Evolutionary conservation across 2,888 invertebrate species (phyloP).

Genomic region (Hemithea aestivaria): DNA sequence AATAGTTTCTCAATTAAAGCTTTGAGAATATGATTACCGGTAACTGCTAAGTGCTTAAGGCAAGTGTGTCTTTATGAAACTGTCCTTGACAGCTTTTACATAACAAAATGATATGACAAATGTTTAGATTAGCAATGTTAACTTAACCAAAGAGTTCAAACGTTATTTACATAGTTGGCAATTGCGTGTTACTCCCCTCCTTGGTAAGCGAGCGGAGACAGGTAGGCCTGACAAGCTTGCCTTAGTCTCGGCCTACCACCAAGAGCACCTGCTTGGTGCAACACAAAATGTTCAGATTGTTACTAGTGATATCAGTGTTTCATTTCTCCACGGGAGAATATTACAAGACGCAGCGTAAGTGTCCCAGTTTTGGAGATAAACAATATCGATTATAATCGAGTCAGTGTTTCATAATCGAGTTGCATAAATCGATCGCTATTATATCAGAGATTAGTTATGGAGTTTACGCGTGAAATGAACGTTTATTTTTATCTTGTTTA

Average conservation of each 20-base stretch:
- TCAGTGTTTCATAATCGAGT: conserved; percentile 36
- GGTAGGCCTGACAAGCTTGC: conserved; percentile 43
- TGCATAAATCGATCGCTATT: conserved; percentile 43
- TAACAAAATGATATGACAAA: conserved; percentile 23
- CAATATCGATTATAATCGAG: conserved; percentile 13
- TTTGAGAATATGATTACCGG: too few species aligned
- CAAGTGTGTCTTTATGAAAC: conserved; percentile 1
- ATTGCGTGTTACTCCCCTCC: conserved; percentile 70
- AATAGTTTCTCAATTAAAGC: too few species aligned
- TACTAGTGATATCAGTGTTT: conserved; percentile 62
- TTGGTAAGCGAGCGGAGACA: conserved; percentile 46
- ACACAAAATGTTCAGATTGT: conserved; percentile 60
- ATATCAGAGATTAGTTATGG: conserved; percentile 34
- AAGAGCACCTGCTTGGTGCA: conserved; percentile 57
- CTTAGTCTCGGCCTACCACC: conserved; percentile 61
- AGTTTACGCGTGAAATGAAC: conserved; percentile 21
- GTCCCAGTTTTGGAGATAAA: conserved; percentile 26
- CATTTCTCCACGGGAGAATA: conserved; percentile 54
- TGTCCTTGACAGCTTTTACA: conserved; percentile 16
- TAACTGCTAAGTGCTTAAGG: too few species aligned
- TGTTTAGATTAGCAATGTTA: conserved; percentile 44
- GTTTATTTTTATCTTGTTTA: neutral
- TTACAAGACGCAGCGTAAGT: conserved; percentile 73
- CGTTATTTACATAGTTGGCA: conserved; percentile 69
- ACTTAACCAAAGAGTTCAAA: conserved; percentile 57